Conservation (phyloP, 2,113 vertebrate genomes). For the Verasper variegatus region DNA sequence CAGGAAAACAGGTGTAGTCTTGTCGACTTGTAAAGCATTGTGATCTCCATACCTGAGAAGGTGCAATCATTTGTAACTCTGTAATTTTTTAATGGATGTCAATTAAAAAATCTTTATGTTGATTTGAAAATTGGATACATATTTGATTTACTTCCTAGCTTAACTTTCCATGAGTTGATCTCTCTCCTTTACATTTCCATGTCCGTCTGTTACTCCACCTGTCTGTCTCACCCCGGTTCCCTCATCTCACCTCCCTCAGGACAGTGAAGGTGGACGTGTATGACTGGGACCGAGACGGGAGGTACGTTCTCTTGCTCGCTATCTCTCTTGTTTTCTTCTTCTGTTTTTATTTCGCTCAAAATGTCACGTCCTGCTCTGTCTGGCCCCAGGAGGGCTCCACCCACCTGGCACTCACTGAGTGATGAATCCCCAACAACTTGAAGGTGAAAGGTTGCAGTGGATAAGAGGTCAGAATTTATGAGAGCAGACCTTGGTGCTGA, state of each 20-base stretch:
- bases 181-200: background rate
- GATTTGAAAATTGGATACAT: background rate
- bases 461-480: slow-evolving; percentile 13
- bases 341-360: background rate
- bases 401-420: background rate
- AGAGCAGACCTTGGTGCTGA: background rate
- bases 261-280: slow-evolving; percentile 74
- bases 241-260: slow-evolving; percentile 43
- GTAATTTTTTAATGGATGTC: too few relatives aligned
- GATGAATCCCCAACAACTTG: slow-evolving; percentile 21
- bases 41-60: too few relatives aligned
- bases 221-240: background rate
- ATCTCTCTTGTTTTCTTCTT: background rate
- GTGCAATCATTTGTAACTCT: too few relatives aligned
- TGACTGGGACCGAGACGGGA: slow-evolving; percentile 76
- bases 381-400: background rate
- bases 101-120: too few relatives aligned
- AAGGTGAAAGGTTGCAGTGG: slow-evolving; percentile 22
- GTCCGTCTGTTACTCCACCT: slow-evolving; percentile 3
- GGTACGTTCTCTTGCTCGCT: slow-evolving; percentile 42
- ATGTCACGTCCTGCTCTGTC: slow-evolving; percentile 35
- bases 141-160: background rate
- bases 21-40: too few relatives aligned
- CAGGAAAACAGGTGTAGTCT: too few relatives aligned
- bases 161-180: background rate